Evolutionary conservation across 2,888 invertebrate genomes (phyloP).

Genomic region (Sialis fuliginosa): DNA sequence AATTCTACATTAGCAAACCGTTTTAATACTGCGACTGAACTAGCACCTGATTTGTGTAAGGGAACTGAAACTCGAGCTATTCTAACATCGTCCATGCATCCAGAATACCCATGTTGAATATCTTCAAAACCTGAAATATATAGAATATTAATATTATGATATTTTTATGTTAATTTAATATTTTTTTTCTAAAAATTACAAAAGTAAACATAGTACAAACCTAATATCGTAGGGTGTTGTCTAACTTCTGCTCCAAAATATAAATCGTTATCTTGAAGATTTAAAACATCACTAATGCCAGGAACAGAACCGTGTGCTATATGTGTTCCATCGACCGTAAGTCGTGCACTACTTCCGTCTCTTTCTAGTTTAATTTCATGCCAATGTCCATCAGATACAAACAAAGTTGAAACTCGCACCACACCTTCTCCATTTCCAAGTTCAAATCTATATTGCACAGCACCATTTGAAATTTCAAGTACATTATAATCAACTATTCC

Average conservation of each 20-base stretch:
- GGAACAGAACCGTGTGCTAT: conserved; percentile 60
- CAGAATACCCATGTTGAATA: conserved; percentile 71
- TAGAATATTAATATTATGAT: too few relatives aligned
- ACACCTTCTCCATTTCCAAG: conserved; percentile 81
- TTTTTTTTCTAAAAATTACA: conserved; percentile 1
- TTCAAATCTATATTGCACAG: conserved; percentile 79
- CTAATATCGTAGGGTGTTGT: conserved; percentile 53
- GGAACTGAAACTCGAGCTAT: conserved; percentile 62
- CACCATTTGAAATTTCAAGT: conserved; percentile 72
- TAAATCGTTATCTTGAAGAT: conserved; percentile 67
- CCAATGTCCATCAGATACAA: conserved; percentile 73
- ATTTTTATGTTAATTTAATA: background rate
- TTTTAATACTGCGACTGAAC: conserved; percentile 43
- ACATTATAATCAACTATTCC: conserved; percentile 81
- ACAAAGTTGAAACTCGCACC: conserved; percentile 56
- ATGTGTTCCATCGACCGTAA: conserved; percentile 60
- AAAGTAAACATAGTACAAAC: conserved; percentile 10
- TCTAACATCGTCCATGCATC: conserved; percentile 77
- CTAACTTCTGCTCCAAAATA: conserved; percentile 71
- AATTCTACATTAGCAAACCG: conserved; percentile 54
- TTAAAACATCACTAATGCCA: conserved; percentile 66
- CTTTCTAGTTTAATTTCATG: conserved; percentile 65
- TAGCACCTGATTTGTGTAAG: conserved; percentile 46
- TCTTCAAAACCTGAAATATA: conserved; percentile 38
- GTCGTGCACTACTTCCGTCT: conserved; percentile 58